Evolutionary conservation across 1,140 invertebrate genomes (phyloP).

Genomic region (Grapholita molesta): DNA sequence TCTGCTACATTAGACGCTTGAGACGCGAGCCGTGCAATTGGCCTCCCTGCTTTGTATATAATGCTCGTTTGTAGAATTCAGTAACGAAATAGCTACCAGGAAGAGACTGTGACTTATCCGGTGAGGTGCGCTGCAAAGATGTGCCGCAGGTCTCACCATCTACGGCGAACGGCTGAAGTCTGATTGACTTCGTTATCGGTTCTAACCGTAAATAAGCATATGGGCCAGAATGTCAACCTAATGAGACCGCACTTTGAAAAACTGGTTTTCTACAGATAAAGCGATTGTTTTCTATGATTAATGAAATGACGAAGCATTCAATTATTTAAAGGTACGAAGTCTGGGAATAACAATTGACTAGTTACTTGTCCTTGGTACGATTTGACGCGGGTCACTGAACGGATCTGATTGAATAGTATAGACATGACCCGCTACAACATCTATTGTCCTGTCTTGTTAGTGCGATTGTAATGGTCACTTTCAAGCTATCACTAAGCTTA

Average conservation of each 20-base stretch:
- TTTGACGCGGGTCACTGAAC: constrained; percentile 11
- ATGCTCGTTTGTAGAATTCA: constrained; percentile 61
- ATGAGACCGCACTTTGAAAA: constrained; percentile 22
- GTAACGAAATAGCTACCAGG: constrained; percentile 52
- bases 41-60: constrained; percentile 64
- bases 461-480: constrained; percentile 29
- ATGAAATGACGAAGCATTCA: constrained; percentile 15
- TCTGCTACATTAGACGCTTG: constrained; percentile 55
- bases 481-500: constrained; percentile 1
- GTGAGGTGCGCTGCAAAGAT: constrained; percentile 40
- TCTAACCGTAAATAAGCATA: constrained; percentile 39
- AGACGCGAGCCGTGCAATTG: constrained; percentile 52
- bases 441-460: constrained; percentile 38
- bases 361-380: constrained; percentile 7
- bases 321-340: background rate
- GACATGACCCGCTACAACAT: constrained; percentile 28
- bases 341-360: constrained; percentile 10
- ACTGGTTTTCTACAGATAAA: constrained; percentile 16
- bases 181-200: constrained; percentile 54
- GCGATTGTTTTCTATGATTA: constrained; percentile 1
- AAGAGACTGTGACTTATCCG: constrained; percentile 53
- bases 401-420: constrained; percentile 29
- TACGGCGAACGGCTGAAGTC: constrained; percentile 48
- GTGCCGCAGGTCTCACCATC: constrained; percentile 42
- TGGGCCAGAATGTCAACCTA: constrained; percentile 25